phyloP scores from a whole-genome alignment of 2,888 invertebrate genomes.

The Mimumesa dahlbomi region DNA sequence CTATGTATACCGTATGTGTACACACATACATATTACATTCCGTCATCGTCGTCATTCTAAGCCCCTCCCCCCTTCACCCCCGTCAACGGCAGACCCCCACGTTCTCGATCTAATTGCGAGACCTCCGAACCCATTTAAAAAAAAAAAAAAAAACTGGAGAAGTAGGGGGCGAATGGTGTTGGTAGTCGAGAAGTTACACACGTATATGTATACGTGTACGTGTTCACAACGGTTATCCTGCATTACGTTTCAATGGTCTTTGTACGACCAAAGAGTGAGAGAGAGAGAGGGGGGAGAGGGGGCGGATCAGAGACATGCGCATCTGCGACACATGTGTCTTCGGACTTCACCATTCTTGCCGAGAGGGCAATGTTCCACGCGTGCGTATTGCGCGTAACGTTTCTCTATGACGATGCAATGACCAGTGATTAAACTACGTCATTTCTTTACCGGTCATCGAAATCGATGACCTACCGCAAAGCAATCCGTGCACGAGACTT shows the following conservation, averaged over 20 bases:
- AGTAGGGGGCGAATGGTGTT: too few relatives aligned
- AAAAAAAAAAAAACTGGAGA: too few relatives aligned
- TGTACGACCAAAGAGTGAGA: too few relatives aligned
- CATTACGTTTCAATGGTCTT: slow-evolving; percentile 25
- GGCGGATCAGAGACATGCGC: slow-evolving; percentile 12
- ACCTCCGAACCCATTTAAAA: slow-evolving; percentile 4
- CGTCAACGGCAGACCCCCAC: too few relatives aligned
- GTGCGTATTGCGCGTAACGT: slow-evolving; percentile 16
- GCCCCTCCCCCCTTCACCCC: too few relatives aligned
- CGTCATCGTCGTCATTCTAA: not conserved
- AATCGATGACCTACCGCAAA: slow-evolving; percentile 44
- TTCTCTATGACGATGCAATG: slow-evolving; percentile 21
- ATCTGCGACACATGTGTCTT: slow-evolving; percentile 4
- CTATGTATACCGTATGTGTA: too few relatives aligned
- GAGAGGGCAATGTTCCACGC: slow-evolving; percentile 41
- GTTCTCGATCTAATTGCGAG: slow-evolving; percentile 23
- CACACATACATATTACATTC: too few relatives aligned
- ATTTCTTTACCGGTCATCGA: slow-evolving; percentile 27
- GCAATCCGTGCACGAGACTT: slow-evolving; percentile 30
- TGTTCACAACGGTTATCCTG: slow-evolving; percentile 7
- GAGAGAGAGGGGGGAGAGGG: too few relatives aligned
- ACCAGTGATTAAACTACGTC: slow-evolving; percentile 33
- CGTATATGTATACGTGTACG: not conserved
- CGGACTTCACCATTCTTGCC: slow-evolving; percentile 29
- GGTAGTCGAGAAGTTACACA: not conserved